Evolutionary conservation across 2,888 invertebrate species (phyloP).

Genomic region (Sialis fuliginosa): DNA sequence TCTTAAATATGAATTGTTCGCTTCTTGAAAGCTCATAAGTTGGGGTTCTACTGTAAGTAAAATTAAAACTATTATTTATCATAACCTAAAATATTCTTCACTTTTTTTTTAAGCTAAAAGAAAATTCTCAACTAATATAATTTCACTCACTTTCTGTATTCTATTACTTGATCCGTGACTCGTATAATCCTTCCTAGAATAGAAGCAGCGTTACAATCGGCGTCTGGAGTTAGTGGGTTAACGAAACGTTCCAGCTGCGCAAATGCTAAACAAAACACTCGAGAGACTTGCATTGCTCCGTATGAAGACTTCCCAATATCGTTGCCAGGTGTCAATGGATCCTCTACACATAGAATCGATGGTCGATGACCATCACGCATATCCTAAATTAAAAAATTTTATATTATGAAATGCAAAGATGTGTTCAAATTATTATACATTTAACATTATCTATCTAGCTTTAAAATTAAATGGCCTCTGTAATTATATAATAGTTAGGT

Average conservation of each 20-base stretch:
- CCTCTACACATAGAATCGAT: slow-evolving; percentile 91
- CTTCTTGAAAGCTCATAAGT: too few relatives aligned
- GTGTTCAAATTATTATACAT: too few relatives aligned
- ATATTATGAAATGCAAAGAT: too few relatives aligned
- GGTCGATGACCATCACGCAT: slow-evolving; percentile 91
- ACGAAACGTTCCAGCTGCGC: slow-evolving; percentile 64
- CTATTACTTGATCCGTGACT: slow-evolving; percentile 82
- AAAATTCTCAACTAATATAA: too few relatives aligned
- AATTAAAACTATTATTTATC: too few relatives aligned
- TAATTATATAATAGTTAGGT: too few relatives aligned
- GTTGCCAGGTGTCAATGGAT: slow-evolving; percentile 89
- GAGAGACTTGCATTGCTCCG: slow-evolving; percentile 64
- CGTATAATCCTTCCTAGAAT: slow-evolving; percentile 83
- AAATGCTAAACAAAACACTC: slow-evolving; percentile 95
- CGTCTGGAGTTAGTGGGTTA: slow-evolving; percentile 31
- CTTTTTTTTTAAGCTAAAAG: too few relatives aligned
- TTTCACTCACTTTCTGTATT: slow-evolving; percentile 47
- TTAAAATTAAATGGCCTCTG: too few relatives aligned
- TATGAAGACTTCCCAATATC: slow-evolving; percentile 97
- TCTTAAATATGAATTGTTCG: too few relatives aligned
- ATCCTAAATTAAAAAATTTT: slow-evolving; percentile 25
- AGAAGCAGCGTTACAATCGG: slow-evolving; percentile 35
- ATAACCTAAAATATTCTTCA: too few relatives aligned
- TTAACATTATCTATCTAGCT: too few relatives aligned
- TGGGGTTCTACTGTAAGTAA: too few relatives aligned